phyloP scores from a whole-genome alignment of 2,113 vertebrate genomes.

The Psophia crepitans region DNA sequence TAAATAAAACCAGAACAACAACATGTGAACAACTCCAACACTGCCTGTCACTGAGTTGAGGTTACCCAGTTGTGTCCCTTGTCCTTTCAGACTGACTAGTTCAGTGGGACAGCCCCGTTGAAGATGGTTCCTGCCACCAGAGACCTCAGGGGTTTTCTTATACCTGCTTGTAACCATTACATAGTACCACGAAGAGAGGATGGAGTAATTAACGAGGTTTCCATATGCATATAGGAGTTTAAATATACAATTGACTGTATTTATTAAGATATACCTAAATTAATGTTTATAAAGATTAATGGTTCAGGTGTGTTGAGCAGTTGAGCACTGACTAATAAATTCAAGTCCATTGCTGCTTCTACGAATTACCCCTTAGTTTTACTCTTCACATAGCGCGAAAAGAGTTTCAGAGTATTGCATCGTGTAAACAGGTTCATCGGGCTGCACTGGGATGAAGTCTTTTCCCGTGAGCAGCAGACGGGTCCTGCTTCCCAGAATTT shows the following conservation, averaged over 20 bases:
- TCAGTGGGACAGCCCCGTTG: not conserved
- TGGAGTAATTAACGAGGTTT: not conserved
- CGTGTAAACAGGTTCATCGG: not conserved
- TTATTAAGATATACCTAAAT: not conserved
- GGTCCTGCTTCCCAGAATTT: not conserved
- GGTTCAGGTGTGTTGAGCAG: not conserved
- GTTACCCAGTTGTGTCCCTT: not conserved
- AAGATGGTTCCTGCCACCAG: not conserved
- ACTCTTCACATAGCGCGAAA: not conserved
- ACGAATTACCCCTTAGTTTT: not conserved
- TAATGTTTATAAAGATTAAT: not conserved
- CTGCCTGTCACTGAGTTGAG: not conserved
- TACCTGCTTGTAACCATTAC: not conserved
- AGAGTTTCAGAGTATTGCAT: not conserved
- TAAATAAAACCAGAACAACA: not conserved
- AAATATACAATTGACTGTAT: not conserved
- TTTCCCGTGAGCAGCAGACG: not conserved
- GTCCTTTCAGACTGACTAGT: not conserved
- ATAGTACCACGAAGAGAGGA: not conserved
- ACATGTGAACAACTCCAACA: not conserved
- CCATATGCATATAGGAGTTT: not conserved
- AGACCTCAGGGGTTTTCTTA: not conserved
- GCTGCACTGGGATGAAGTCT: not conserved
- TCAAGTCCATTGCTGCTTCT: not conserved
- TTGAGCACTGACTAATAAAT: not conserved